phyloP scores from a whole-genome alignment of 2,113 vertebrate genomes.

The Pterophyllum scalare region DNA sequence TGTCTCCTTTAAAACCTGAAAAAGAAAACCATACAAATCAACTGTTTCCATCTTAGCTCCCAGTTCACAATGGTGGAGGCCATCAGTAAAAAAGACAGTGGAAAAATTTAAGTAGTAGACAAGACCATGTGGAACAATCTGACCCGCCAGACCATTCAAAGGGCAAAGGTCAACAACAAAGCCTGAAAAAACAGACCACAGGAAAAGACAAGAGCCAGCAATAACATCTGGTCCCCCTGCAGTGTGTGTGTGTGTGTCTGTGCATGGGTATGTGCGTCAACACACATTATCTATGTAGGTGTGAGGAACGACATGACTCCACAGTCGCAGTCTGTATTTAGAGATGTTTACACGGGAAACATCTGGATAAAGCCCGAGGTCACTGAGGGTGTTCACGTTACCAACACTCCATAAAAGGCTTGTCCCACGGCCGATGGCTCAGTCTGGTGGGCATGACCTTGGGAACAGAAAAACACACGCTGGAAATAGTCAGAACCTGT shows the following conservation, averaged over 20 bases:
- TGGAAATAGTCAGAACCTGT: not conserved
- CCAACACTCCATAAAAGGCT: constrained; percentile 68
- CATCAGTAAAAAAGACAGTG: not conserved
- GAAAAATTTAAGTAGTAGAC: not conserved
- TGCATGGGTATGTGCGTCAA: not conserved
- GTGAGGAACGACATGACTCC: constrained; percentile 38
- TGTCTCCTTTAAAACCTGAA: too few species aligned
- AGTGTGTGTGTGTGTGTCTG: constrained; percentile 9
- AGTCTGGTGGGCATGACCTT: constrained; percentile 51
- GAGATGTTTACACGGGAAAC: constrained; percentile 74
- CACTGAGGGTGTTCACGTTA: constrained; percentile 61
- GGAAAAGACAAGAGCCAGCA: constrained; percentile 33
- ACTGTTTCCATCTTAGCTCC: too few species aligned
- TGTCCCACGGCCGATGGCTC: constrained; percentile 48
- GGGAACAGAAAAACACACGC: constrained; percentile 35
- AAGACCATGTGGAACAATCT: not conserved
- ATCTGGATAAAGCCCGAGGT: constrained; percentile 77
- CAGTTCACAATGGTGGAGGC: too few species aligned
- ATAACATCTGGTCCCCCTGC: constrained; percentile 29
- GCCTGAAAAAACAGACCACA: constrained; percentile 25
- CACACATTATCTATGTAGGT: constrained; percentile 29
- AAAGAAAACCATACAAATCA: not conserved
- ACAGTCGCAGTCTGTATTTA: constrained; percentile 58
- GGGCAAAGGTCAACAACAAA: constrained; percentile 48
- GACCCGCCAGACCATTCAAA: constrained; percentile 14